Conservation (phyloP, 2,113 vertebrate genomes). For the Sapayoa aenigma region DNA sequence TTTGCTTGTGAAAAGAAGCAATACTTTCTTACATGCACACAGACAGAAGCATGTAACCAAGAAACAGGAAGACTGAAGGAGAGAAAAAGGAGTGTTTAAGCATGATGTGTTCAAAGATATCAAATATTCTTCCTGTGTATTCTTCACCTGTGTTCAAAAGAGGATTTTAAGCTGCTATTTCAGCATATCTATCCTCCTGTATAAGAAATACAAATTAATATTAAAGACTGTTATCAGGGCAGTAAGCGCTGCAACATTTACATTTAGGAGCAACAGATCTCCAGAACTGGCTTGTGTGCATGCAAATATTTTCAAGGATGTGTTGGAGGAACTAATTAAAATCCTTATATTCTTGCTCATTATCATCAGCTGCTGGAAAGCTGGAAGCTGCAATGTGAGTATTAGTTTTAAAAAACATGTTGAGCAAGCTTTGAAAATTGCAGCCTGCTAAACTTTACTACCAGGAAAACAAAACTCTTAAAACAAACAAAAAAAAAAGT, state of each 20-base stretch:
- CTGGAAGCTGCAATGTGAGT: background rate
- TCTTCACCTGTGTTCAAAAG: background rate
- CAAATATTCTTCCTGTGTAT: conserved; percentile 3
- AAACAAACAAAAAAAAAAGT: background rate
- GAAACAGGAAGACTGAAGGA: background rate
- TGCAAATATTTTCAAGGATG: conserved; percentile 24
- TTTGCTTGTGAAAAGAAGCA: background rate
- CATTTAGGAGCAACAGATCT: background rate
- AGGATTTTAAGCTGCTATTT: background rate
- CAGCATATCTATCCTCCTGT: background rate
- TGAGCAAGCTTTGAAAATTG: background rate
- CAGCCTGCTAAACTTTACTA: background rate
- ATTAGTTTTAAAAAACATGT: background rate
- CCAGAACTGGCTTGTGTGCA: background rate
- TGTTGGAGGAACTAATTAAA: background rate
- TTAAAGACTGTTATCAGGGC: background rate
- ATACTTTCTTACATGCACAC: background rate
- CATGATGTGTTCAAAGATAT: background rate
- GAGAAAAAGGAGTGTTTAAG: background rate
- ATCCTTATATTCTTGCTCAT: background rate
- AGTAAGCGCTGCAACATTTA: background rate
- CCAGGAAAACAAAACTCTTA: background rate
- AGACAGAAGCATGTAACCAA: background rate
- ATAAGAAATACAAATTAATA: background rate
- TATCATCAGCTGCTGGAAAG: background rate